Evolutionary conservation across 2,797 vertebrate species (phyloP), one percentile per base, ranked within the genome.

Genomic region (Parauchenoglanis punctatus): DNA sequence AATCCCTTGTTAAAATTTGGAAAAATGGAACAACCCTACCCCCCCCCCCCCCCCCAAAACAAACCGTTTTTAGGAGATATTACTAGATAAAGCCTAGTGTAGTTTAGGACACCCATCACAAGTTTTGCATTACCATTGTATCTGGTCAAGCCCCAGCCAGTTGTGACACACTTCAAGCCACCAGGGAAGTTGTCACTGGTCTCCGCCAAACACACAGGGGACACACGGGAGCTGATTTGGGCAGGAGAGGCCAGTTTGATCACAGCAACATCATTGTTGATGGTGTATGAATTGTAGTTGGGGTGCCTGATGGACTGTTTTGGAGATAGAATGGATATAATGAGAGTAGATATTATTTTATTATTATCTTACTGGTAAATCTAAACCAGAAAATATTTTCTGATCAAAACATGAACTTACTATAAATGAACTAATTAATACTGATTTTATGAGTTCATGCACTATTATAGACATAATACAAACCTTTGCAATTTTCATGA

Each of bases 221-320:
- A 94, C 31, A 96, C 93, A 0, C 89, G 93, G 15, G 73, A 0
- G 56, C 76, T 87, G 49, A 96, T 1, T 67, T 86, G 65, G 56
- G 93, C 95, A 1, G 96, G 94, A 2, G 68, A 87, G 59, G 95
- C 92, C 89, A 98, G 93, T 90, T 97, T 97, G 92, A 98, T 90
- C 88, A 97, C 94, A 1, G 93, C 91, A 92, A 97, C 96, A 92
- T 98, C 97, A 0, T 97, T 94, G 88, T 91, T 95, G 89, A 93
- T 63, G 59, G 96, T 97, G 88, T 77, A 89, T 11, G 76, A 0
- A 88, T 92, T 97, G 93, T 94, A 97, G 0, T 31, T 82, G 58
- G 95, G 96, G 91, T 97, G 95, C 87, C 91, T 96, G 95, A 97
- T 95, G 75, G 97, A 96, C 97, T 97, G 85, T 10, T 2, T 25